These are phyloP conservation scores for Piaya cayana DNA, from an alignment of 2,113 vertebrate species.

Conservation along the genomic window DNA sequence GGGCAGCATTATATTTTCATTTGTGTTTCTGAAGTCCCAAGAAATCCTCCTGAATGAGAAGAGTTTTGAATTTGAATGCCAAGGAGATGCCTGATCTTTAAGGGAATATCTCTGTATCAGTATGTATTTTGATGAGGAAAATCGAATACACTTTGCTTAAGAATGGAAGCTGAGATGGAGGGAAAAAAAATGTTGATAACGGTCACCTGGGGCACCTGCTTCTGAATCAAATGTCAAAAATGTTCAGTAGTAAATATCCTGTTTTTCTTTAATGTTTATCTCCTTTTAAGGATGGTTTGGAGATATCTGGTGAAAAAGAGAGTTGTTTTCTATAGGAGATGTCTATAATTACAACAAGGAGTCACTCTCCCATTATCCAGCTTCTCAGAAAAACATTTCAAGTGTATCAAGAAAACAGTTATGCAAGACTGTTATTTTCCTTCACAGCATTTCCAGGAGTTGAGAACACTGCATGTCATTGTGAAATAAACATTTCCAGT, in stretches of 20 bases:
- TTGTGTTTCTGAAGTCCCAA: not conserved
- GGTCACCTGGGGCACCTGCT: not conserved
- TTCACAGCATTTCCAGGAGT: not conserved
- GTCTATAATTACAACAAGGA: accelerated
- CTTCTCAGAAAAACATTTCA: not conserved
- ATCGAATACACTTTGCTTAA: accelerated
- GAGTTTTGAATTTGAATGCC: not conserved
- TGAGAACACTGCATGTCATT: accelerated
- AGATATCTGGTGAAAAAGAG: not conserved
- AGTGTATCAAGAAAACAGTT: not conserved
- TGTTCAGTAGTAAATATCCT: not conserved
- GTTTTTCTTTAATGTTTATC: not conserved
- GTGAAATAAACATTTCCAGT: not conserved
- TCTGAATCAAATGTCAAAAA: not conserved
- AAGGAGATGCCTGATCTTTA: not conserved
- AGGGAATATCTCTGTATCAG: accelerated
- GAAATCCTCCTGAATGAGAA: not conserved
- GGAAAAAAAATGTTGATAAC: not conserved
- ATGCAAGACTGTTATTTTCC: not conserved
- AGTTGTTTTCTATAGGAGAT: not conserved
- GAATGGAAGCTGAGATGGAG: not conserved
- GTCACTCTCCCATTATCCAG: not conserved
- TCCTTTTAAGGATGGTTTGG: not conserved
- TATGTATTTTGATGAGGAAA: not conserved
- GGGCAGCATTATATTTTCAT: not conserved